Evolutionary conservation across 1,140 invertebrate genomes (phyloP).

Genomic region (Nylanderia fulva): DNA sequence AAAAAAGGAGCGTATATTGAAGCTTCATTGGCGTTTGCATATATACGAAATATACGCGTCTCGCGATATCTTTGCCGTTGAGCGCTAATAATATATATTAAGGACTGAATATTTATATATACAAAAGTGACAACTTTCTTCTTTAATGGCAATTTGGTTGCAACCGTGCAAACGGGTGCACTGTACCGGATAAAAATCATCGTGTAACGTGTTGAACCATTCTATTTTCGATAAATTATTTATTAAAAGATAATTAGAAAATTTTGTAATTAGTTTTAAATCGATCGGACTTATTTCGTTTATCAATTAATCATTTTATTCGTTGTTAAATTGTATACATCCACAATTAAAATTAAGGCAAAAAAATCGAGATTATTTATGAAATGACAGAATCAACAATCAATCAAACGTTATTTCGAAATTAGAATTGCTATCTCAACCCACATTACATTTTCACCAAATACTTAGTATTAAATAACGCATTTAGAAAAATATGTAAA

Average conservation of each 20-base stretch:
- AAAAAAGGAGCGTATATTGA: constrained; percentile 21
- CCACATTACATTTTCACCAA: neutral
- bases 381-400: neutral
- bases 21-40: constrained; percentile 34
- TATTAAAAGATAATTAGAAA: constrained; percentile 23
- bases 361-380: neutral
- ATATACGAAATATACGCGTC: constrained; percentile 11
- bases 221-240: neutral
- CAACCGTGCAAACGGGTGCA: neutral
- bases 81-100: constrained; percentile 50
- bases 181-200: neutral
- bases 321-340: neutral
- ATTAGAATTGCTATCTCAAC: neutral
- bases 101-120: constrained; percentile 41
- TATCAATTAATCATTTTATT: constrained; percentile 4
- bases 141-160: neutral
- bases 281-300: neutral
- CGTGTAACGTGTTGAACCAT: neutral
- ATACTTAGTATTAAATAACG: neutral
- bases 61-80: constrained; percentile 14
- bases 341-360: neutral
- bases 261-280: constrained; percentile 5
- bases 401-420: neutral
- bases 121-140: constrained; percentile 19
- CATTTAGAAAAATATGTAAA: neutral